A percentile compares a stretch with the other conserved stretches of the same genome.
These are phyloP conservation scores for Drosophila gunungcola DNA, from an alignment of 1,140 invertebrate species.

Conservation along the genomic window DNA sequence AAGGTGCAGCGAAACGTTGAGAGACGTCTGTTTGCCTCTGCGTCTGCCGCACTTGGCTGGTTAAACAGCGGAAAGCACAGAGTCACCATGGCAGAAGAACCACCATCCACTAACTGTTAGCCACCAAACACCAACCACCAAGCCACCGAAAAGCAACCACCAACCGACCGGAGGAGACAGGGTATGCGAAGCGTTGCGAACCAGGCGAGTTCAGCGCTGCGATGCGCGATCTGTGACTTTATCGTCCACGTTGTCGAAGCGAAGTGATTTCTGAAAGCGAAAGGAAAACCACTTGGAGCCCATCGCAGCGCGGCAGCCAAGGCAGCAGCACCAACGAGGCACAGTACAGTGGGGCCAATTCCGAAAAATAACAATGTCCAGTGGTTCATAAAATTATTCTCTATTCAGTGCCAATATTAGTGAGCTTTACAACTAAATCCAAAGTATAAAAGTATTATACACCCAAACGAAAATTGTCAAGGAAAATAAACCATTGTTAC, in stretches of 20 bases:
- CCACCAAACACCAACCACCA: constrained; percentile 25
- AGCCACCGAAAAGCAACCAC: constrained; percentile 35
- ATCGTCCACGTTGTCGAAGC: constrained; percentile 84
- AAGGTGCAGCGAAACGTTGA: constrained; percentile 83
- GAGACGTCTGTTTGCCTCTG: constrained; percentile 53
- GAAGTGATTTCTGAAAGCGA: constrained; percentile 84
- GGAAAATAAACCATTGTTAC: too few species aligned
- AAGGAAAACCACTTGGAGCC: constrained; percentile 84
- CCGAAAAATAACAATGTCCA: not conserved
- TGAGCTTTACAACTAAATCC: too few species aligned
- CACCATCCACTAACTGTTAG: not conserved
- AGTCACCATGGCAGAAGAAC: constrained; percentile 42
- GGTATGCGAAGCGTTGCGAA: not conserved
- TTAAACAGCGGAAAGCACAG: constrained; percentile 60
- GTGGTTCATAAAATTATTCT: too few species aligned
- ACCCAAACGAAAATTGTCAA: too few species aligned
- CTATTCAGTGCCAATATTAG: too few species aligned
- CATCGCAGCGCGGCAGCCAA: constrained; percentile 54
- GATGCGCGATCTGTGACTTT: constrained; percentile 84
- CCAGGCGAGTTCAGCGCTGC: constrained; percentile 55
- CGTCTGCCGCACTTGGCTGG: constrained; percentile 69
- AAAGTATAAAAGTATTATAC: too few species aligned
- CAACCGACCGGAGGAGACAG: constrained; percentile 72
- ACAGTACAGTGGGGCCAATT: constrained; percentile 8
- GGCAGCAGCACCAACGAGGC: constrained; percentile 12